Base-by-base conservation (phyloP, 1,140 invertebrate species). In the Carposina sasakii region DNA sequence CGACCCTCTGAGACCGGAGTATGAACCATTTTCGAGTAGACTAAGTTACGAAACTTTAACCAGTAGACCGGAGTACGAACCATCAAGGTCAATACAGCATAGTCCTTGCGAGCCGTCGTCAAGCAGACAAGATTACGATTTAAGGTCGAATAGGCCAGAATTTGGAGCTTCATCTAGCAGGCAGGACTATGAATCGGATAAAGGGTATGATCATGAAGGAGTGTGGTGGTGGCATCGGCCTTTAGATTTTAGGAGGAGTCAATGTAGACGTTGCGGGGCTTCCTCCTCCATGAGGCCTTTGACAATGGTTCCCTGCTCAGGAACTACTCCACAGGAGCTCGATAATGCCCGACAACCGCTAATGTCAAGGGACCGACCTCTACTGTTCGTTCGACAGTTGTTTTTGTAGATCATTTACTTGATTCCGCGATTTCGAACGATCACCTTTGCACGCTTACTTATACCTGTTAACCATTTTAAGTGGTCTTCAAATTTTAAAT, bases 211-310 rank as follows among this genome's bases (percentile, higher is more conserved):
- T n/a, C 46, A 59, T 37, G 57, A 76, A 67, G 60, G 76, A 39
- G 50, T 71, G 31, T 81, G 77, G 73, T 81, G 75, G 73, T 76
- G 77, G 75, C 60, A 67, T 22, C 50, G 77, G 33, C 74, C 76
- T 17, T 40, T 77, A 12, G 76, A 65, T 20, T 71, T 81, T 0
- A 56, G 74, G 6, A 54, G 73, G 1, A 61, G 60, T 3, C 65
- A 67, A 21, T 76, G 75, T 42, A 49, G 67, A 20, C 40, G 68
- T 19, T 75, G 71, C 45, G 74, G 72, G 2, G 74, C 75, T 12
- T 76, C 65, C 1, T 76, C 71, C 0, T 68, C 71, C 1, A 66
- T 68, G 2, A 64, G 78, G 43, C 78, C 78, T 16, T 47, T 79
- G 31, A 60, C 65, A 45, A 71, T 79, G 67, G 67, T 63, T 21